Conservation (phyloP, 2,113 vertebrate genomes). For the Indri indri region DNA sequence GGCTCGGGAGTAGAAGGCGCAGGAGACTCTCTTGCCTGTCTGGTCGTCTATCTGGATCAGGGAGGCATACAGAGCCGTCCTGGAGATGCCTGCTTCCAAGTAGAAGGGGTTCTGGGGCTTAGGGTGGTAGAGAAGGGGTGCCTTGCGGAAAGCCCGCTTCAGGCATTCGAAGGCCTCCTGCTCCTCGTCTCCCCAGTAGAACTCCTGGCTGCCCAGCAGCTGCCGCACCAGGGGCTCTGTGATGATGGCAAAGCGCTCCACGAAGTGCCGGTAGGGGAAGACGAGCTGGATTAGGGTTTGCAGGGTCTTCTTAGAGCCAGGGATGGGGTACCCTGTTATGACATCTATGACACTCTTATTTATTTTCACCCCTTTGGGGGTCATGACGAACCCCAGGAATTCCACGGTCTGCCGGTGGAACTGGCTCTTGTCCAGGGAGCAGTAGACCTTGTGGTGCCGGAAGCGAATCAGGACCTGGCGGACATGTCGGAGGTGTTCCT, state of each 20-base stretch:
- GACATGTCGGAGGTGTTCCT: constrained; percentile 50
- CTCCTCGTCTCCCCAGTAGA: constrained; percentile 42
- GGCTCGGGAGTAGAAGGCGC: constrained; percentile 63
- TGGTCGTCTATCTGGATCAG: constrained; percentile 34
- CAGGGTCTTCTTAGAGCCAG: background rate
- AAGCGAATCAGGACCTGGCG: constrained; percentile 69
- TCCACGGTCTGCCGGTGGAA: constrained; percentile 53
- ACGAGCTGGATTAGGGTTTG: background rate
- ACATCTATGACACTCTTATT: constrained; percentile 9
- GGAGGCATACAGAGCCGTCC: background rate
- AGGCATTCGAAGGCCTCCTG: constrained; percentile 58
- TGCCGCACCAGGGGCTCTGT: constrained; percentile 15
- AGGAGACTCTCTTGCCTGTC: background rate
- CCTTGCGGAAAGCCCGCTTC: constrained; percentile 48
- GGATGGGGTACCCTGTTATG: background rate
- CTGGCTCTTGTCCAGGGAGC: constrained; percentile 58
- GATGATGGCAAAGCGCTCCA: constrained; percentile 42
- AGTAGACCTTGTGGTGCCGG: constrained; percentile 55
- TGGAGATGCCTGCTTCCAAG: constrained; percentile 15
- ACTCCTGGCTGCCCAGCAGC: background rate
- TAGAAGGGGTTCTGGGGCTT: constrained; percentile 63
- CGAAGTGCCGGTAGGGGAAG: constrained; percentile 69
- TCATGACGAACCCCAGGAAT: constrained; percentile 62
- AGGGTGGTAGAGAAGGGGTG: constrained; percentile 45
- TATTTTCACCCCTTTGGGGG: constrained; percentile 63